Evolutionary conservation across 2,888 invertebrate genomes (phyloP).

Genomic region (Apodemia mormo): DNA sequence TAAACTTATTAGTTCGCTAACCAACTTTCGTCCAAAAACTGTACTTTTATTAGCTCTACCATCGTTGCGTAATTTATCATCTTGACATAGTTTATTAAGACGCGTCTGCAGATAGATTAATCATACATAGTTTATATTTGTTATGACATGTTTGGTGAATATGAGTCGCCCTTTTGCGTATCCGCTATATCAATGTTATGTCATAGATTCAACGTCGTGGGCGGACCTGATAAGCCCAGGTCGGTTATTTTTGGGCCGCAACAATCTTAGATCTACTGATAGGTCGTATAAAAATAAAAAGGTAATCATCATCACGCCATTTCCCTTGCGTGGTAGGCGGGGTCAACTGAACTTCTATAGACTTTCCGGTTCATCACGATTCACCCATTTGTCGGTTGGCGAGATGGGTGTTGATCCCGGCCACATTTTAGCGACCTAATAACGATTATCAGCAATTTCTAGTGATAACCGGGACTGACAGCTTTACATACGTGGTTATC

Average conservation of each 20-base stretch:
- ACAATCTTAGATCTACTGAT: neutral
- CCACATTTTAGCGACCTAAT: no score
- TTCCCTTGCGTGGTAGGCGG: no score
- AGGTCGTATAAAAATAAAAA: no score
- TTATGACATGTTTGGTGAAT: neutral
- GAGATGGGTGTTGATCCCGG: no score
- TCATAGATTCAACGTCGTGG: neutral
- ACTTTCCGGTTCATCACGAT: no score
- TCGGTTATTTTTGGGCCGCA: neutral
- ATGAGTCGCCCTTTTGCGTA: neutral
- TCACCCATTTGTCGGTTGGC: no score
- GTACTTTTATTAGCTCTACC: neutral
- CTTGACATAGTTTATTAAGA: conserved; percentile 9
- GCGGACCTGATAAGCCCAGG: neutral
- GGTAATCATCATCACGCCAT: no score
- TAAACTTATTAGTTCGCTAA: neutral
- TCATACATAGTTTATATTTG: conserved; percentile 1
- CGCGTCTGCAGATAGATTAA: neutral
- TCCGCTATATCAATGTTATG: neutral
- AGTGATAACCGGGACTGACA: no score
- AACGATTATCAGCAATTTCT: no score
- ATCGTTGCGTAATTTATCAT: neutral
- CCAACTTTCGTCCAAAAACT: conserved; percentile 7
- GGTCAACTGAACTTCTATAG: no score
- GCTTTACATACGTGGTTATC: no score